Conservation (phyloP, 2,113 vertebrate species). For the Narcine bancroftii region DNA sequence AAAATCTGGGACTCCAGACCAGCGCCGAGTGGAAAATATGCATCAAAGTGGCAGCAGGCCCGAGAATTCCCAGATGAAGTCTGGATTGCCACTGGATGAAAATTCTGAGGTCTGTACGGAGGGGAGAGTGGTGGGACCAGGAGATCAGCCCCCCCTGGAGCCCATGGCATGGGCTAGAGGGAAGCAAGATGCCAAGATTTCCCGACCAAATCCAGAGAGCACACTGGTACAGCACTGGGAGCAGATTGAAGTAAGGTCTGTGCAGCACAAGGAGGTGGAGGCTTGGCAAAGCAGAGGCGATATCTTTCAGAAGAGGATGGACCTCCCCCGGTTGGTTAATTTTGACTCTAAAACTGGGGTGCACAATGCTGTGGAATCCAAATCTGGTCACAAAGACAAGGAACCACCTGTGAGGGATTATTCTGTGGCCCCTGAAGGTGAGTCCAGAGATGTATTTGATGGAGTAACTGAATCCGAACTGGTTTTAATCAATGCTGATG, state of each 20-base stretch:
- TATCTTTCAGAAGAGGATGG: background rate
- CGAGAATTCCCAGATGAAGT: background rate
- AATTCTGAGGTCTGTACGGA: background rate
- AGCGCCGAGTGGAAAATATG: background rate
- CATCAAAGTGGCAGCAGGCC: background rate
- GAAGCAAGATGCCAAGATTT: background rate
- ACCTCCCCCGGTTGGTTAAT: background rate
- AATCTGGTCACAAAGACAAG: background rate
- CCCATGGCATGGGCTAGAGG: background rate
- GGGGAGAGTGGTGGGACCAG: background rate
- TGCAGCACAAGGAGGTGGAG: background rate
- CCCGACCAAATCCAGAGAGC: background rate
- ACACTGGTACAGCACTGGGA: background rate
- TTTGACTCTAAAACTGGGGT: background rate
- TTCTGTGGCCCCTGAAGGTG: background rate
- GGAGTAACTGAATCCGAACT: background rate
- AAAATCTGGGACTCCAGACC: background rate
- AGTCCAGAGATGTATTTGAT: background rate
- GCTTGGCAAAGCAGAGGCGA: too few species aligned
- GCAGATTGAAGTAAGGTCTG: background rate
- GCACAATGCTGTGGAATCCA: background rate
- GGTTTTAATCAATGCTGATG: background rate
- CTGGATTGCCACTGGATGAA: background rate
- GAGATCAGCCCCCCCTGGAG: background rate
- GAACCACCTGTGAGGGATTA: background rate